phyloP scores from a whole-genome alignment of 2,113 vertebrate species.

The Cromileptes altivelis region DNA sequence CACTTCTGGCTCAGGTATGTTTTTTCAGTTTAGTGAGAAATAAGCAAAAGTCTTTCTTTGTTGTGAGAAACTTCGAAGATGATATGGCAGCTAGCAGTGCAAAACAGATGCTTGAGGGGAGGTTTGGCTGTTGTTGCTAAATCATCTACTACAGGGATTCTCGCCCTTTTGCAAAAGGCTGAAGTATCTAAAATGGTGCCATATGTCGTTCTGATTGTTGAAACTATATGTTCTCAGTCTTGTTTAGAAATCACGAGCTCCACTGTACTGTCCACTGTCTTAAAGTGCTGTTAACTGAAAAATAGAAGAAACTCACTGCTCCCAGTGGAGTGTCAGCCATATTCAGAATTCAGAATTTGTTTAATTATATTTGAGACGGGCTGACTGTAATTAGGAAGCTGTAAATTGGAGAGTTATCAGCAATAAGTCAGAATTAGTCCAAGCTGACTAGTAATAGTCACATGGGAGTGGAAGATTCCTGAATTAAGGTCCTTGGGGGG shows the following conservation, averaged over 20 bases:
- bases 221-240: not conserved
- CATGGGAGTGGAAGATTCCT: not conserved
- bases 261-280: not conserved
- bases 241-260: not conserved
- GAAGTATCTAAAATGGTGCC: not conserved
- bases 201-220: slow-evolving; percentile 10
- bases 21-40: not conserved
- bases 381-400: slow-evolving; percentile 58
- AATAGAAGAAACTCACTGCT: not conserved
- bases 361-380: slow-evolving; percentile 51
- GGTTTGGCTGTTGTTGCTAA: not conserved
- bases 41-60: not conserved
- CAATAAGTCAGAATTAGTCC: slow-evolving; percentile 49
- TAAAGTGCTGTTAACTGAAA: not conserved
- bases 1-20: not conserved
- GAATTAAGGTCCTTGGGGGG: slow-evolving; percentile 6
- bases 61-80: not conserved
- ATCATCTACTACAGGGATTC: not conserved
- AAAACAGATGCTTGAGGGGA: slow-evolving; percentile 38
- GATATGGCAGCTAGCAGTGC: not conserved
- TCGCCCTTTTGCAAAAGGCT: slow-evolving; percentile 1
- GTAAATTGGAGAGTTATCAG: slow-evolving; percentile 57
- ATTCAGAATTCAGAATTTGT: slow-evolving; percentile 37
- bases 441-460: slow-evolving; percentile 25
- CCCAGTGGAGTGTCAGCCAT: not conserved